Percentiles rank a stretch among this genome's conserved stretches.
These are phyloP conservation scores for Maniola hyperantus DNA, from an alignment of 2,888 invertebrate species.

Conservation along the genomic window DNA sequence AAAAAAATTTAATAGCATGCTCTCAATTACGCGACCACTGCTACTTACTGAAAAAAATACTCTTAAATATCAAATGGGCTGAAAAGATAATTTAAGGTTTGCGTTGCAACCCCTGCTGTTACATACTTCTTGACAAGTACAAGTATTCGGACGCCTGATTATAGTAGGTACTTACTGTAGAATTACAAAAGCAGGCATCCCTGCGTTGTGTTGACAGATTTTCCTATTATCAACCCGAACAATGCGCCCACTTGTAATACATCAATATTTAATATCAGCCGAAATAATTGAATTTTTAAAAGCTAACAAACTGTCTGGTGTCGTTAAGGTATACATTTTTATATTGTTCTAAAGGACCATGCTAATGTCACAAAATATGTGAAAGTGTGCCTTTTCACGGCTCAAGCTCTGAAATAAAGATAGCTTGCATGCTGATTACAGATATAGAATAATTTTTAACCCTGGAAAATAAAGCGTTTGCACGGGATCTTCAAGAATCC, in stretches of 20 bases:
- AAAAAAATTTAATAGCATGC: too few species aligned
- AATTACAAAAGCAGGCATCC: slow-evolving; percentile 25
- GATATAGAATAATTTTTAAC: too few species aligned
- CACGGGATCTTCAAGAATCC: too few species aligned
- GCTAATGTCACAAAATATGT: too few species aligned
- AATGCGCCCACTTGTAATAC: slow-evolving; percentile 50
- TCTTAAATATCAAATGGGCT: too few species aligned
- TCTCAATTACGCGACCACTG: too few species aligned
- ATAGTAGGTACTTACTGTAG: slow-evolving; percentile 3
- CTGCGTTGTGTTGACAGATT: slow-evolving; percentile 73
- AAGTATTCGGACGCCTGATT: slow-evolving; percentile 1
- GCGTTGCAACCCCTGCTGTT: not conserved
- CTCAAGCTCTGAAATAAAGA: too few species aligned
- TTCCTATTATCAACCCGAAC: slow-evolving; percentile 75
- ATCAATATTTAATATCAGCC: slow-evolving; percentile 38
- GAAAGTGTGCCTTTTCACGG: too few species aligned
- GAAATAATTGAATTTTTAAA: slow-evolving; percentile 33
- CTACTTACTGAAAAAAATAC: too few species aligned
- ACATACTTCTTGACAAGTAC: slow-evolving; percentile 7
- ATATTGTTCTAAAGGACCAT: not conserved
- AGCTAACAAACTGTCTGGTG: slow-evolving; percentile 15
- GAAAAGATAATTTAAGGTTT: not conserved
- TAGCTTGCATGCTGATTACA: too few species aligned
- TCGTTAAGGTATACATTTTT: not conserved
- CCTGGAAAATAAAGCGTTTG: too few species aligned